Percentiles rank a stretch among this genome's conserved stretches.
These are phyloP conservation scores for Sebastes dallii DNA, from an alignment of 2,797 vertebrate species.

Conservation along the genomic window DNA sequence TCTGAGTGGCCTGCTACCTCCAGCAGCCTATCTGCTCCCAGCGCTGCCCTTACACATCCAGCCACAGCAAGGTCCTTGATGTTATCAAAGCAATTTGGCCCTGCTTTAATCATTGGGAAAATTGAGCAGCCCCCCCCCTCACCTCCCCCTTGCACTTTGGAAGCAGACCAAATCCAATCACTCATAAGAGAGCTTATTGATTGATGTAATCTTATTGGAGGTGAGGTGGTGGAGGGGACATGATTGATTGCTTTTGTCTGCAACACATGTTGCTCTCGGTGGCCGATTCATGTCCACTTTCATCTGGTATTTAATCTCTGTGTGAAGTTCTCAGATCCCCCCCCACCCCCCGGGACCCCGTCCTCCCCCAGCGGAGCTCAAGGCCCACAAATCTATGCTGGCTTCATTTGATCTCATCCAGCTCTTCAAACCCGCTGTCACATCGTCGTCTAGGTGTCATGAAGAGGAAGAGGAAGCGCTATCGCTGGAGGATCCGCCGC, in stretches of 20 bases:
- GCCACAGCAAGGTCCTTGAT: conserved; percentile 85
- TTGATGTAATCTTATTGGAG: conserved; percentile 88
- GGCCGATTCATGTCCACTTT: conserved; percentile 78
- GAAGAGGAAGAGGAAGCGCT: background rate
- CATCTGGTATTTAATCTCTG: conserved; percentile 79
- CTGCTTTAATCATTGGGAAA: conserved; percentile 87
- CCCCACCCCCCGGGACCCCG: background rate
- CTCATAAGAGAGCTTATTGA: conserved; percentile 88
- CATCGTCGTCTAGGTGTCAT: conserved; percentile 11
- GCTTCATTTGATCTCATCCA: conserved; percentile 37
- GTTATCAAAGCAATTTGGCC: conserved; percentile 85
- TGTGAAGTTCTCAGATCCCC: conserved; percentile 63
- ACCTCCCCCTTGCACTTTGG: conserved; percentile 51
- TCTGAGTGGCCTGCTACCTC: conserved; percentile 20
- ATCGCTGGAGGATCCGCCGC: background rate
- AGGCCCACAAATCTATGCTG: conserved; percentile 10
- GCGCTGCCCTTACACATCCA: conserved; percentile 76
- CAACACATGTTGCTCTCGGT: conserved; percentile 81
- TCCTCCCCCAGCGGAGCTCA: background rate
- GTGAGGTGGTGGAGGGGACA: conserved; percentile 73
- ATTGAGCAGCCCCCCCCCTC: conserved; percentile 69
- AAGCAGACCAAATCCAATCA: conserved; percentile 85
- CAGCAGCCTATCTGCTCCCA: conserved; percentile 66
- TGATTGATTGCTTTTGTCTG: conserved; percentile 86
- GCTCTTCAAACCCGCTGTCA: conserved; percentile 16